Evolutionary conservation across 2,113 vertebrate genomes (phyloP).

Genomic region (Bos taurus): ARS-UCD2.0 NC_037338.1:33093501-33094000

Average conservation of each 20-base stretch:
- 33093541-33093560: neutral
- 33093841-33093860: constrained; percentile 8
- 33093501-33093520: neutral
- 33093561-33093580: neutral
- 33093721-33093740: neutral
- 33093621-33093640: neutral
- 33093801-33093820: neutral
- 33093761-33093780: neutral
- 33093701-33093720: neutral
- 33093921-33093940: neutral
- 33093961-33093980: constrained; percentile 5
- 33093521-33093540: neutral
- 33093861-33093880: constrained; percentile 6
- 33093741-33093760: neutral
- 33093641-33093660: neutral
- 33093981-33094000: neutral
- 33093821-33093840: neutral
- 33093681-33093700: neutral
- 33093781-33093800: neutral
- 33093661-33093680: neutral
- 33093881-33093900: neutral
- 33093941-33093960: constrained; percentile 2
- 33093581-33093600: neutral
- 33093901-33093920: neutral
- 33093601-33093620: neutral